phyloP scores from a whole-genome alignment of 2,888 invertebrate species.

The Dasypogon diadema region DNA sequence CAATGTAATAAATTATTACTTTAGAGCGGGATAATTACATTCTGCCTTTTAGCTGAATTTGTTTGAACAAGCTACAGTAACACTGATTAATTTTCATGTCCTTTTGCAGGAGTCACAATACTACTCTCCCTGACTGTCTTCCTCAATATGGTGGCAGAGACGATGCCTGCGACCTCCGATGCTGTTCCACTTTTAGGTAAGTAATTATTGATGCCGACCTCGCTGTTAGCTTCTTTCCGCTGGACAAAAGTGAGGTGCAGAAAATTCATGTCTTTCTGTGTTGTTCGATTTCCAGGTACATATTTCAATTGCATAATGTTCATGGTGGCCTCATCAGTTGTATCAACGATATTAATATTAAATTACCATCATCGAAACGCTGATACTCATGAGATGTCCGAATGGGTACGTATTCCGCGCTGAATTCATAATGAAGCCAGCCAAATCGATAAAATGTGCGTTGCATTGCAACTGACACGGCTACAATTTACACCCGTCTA shows the following conservation, averaged over 20 bases:
- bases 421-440: neutral
- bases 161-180: constrained; percentile 97
- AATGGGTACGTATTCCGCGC: constrained; percentile 84
- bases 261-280: neutral
- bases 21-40: too few species aligned
- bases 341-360: constrained; percentile 96
- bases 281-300: constrained; percentile 74
- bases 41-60: too few species aligned
- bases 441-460: neutral
- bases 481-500: neutral
- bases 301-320: constrained; percentile 99
- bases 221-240: neutral
- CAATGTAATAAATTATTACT: too few species aligned
- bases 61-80: too few species aligned
- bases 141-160: constrained; percentile 98
- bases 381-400: constrained; percentile 97
- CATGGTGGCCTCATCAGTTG: constrained; percentile 98
- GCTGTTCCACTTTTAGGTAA: constrained; percentile 88
- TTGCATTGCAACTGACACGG: neutral
- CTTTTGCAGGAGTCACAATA: constrained; percentile 88
- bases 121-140: constrained; percentile 97
- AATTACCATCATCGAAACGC: constrained; percentile 98
- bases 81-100: neutral
- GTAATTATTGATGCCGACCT: constrained; percentile 53
- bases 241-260: neutral